Conservation (phyloP, 2,888 invertebrate species). For the Liopterus haemorrhoidalis region DNA sequence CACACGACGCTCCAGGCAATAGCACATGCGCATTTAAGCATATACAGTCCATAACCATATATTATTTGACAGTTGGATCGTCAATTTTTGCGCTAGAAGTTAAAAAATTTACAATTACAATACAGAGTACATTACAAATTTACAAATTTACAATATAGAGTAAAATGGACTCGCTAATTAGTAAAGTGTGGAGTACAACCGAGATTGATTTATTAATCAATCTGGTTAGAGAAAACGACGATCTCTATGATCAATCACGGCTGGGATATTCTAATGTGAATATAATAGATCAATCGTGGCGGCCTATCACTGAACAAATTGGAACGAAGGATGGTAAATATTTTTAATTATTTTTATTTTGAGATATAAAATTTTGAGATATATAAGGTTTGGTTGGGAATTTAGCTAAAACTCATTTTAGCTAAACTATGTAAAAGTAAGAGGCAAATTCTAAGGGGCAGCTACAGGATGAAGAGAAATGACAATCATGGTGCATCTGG, state of each 20-base stretch:
- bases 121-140: too few species aligned
- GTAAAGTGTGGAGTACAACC: background rate
- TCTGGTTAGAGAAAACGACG: slow-evolving; percentile 9
- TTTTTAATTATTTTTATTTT: background rate
- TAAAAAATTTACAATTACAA: too few species aligned
- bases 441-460: slow-evolving; percentile 1
- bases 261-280: slow-evolving; percentile 7
- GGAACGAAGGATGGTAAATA: slow-evolving; percentile 9
- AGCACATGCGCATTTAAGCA: too few species aligned
- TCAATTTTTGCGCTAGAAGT: too few species aligned
- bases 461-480: background rate
- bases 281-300: slow-evolving; percentile 5
- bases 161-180: too few species aligned
- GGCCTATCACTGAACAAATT: background rate
- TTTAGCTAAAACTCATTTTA: slow-evolving; percentile 5
- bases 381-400: too few species aligned
- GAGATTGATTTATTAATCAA: slow-evolving; percentile 12
- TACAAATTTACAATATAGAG: too few species aligned
- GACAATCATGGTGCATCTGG: background rate
- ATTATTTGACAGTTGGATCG: too few species aligned
- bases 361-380: background rate
- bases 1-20: too few species aligned
- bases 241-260: slow-evolving; percentile 6
- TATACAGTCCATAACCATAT: too few species aligned
- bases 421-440: slow-evolving; percentile 7